Conservation (phyloP, 2,113 vertebrate species). For the Elephas maximus region DNA sequence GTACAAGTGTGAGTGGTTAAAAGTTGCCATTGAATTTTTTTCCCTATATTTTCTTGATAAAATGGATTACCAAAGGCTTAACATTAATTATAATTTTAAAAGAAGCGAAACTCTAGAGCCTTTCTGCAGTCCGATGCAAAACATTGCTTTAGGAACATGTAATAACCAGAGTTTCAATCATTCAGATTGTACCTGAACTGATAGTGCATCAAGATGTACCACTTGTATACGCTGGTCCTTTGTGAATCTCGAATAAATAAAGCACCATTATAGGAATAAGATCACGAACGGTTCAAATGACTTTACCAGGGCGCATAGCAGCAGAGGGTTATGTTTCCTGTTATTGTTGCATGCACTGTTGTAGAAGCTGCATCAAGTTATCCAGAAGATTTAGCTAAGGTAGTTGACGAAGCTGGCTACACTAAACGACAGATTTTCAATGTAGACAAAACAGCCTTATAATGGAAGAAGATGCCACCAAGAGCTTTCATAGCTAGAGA, state of each 20-base stretch:
- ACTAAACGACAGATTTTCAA: too few species aligned
- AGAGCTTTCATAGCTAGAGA: too few species aligned
- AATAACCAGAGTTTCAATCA: neutral
- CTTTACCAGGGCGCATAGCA: neutral
- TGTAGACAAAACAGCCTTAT: too few species aligned
- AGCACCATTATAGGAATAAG: neutral
- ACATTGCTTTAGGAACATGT: neutral
- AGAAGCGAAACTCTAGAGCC: neutral
- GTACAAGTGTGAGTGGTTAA: neutral
- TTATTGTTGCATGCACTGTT: neutral
- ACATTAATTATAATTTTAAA: neutral
- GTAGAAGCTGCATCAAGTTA: too few species aligned
- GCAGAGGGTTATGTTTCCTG: neutral
- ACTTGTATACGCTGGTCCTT: neutral
- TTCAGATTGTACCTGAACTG: neutral
- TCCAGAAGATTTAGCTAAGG: too few species aligned
- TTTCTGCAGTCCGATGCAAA: neutral
- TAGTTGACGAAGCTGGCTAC: too few species aligned
- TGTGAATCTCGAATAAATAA: neutral
- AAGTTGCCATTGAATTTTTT: neutral
- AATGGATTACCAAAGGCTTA: neutral
- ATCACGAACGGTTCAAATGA: neutral
- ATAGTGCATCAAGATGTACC: neutral
- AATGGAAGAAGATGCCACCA: too few species aligned
- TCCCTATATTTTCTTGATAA: neutral